Evolutionary conservation across 2,113 vertebrate genomes (phyloP).

Genomic region (Sceloporus tristichus): DNA sequence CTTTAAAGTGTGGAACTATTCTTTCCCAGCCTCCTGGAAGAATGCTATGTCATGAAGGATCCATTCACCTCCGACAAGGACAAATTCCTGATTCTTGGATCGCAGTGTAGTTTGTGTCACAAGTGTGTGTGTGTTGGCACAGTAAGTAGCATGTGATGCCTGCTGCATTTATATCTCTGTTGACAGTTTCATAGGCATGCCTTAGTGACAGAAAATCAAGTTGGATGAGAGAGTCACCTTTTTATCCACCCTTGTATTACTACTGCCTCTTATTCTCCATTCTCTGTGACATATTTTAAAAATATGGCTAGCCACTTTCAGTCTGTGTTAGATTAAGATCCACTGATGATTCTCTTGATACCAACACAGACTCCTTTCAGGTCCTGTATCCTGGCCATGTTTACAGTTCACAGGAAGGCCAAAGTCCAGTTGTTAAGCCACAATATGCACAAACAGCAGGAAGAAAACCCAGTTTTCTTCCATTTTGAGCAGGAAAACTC

Average conservation of each 20-base stretch:
- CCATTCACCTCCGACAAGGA: conserved; percentile 86
- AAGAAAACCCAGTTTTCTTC: neutral
- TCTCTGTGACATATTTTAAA: neutral
- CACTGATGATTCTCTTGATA: neutral
- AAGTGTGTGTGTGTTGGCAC: conserved; percentile 82
- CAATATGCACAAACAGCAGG: neutral
- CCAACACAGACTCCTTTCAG: neutral
- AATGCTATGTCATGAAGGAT: conserved; percentile 87
- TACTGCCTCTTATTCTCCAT: neutral
- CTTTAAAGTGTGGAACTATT: conserved; percentile 28
- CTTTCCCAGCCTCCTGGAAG: conserved; percentile 84
- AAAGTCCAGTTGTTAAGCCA: neutral
- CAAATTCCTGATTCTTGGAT: conserved; percentile 87
- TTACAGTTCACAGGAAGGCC: neutral
- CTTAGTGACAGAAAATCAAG: conserved; percentile 21
- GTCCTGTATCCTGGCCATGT: neutral
- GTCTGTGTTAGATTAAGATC: neutral
- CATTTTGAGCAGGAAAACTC: neutral
- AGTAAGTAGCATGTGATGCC: conserved; percentile 74
- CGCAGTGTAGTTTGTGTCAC: conserved; percentile 83
- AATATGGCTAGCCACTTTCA: neutral
- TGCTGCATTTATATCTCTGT: neutral
- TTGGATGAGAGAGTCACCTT: neutral
- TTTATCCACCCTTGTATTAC: neutral
- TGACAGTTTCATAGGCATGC: conserved; percentile 31